Percentiles rank a stretch among this genome's conserved stretches.
These are phyloP conservation scores for Pachycephus smyrnensis DNA, from an alignment of 2,888 invertebrate genomes.

Conservation along the genomic window DNA sequence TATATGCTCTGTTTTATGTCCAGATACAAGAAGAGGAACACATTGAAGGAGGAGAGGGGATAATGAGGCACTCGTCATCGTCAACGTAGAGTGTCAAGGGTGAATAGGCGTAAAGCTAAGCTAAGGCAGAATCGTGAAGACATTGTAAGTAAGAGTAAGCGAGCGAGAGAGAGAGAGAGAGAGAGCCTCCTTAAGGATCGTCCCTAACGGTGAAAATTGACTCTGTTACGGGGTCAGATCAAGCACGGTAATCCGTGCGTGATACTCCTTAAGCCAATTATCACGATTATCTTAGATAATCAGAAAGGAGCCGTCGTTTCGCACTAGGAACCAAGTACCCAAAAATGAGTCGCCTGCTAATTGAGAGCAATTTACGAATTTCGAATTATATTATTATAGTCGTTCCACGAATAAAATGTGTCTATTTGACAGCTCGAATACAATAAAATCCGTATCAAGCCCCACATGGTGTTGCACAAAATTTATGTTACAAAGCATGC, in stretches of 20 bases:
- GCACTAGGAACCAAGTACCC: too few species aligned
- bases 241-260: not conserved
- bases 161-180: not conserved
- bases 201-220: not conserved
- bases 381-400: not conserved
- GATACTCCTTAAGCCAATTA: not conserved
- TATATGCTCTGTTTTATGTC: not conserved
- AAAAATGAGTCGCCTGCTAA: too few species aligned
- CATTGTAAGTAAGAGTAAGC: not conserved
- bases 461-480: too few species aligned
- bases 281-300: constrained; percentile 4
- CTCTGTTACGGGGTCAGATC: not conserved
- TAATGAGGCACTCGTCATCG: not conserved
- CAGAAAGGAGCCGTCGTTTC: not conserved
- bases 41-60: not conserved
- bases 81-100: not conserved
- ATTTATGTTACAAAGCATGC: too few species aligned
- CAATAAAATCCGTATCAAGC: too few species aligned
- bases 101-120: not conserved
- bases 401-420: not conserved
- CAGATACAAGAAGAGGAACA: not conserved
- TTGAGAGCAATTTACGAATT: not conserved
- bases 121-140: not conserved
- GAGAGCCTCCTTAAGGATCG: not conserved
- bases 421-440: too few species aligned